These are phyloP conservation scores for Polypterus bichir DNA, from an alignment of 2,113 vertebrate species.

Conservation along the genomic window DNA sequence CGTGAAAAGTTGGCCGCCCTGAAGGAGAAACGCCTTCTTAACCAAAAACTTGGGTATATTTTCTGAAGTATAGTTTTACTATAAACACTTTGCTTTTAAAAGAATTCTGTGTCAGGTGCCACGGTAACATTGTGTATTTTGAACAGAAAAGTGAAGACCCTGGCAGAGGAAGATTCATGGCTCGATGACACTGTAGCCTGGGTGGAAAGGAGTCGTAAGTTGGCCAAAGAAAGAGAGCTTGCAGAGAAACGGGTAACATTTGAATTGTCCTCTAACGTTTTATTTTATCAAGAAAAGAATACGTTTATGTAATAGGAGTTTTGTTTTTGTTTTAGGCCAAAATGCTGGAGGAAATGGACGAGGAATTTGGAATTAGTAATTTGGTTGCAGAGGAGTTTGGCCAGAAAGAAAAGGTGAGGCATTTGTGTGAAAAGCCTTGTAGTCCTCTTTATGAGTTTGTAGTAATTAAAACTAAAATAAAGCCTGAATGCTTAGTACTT, in stretches of 20 bases:
- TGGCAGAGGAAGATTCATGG: slow-evolving; percentile 78
- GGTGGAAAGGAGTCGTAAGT: slow-evolving; percentile 70
- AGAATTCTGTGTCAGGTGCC: too few species aligned
- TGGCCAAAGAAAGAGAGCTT: slow-evolving; percentile 77
- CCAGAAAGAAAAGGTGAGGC: slow-evolving; percentile 49
- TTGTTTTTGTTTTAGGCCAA: slow-evolving; percentile 43
- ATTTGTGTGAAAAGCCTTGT: not conserved
- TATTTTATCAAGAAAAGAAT: too few species aligned
- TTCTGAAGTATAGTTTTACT: not conserved
- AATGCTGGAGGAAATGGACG: slow-evolving; percentile 82
- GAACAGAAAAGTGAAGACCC: slow-evolving; percentile 64
- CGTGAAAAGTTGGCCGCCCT: slow-evolving; percentile 72
- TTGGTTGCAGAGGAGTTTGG: slow-evolving; percentile 80
- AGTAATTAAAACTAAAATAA: too few species aligned
- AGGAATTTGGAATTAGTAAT: slow-evolving; percentile 80
- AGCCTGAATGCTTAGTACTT: too few species aligned
- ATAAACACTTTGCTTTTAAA: not conserved
- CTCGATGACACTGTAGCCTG: slow-evolving; percentile 71
- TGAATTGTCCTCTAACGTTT: not conserved
- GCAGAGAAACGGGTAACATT: slow-evolving; percentile 71
- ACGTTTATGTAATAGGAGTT: too few species aligned
- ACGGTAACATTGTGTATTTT: not conserved
- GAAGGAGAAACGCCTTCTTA: slow-evolving; percentile 76
- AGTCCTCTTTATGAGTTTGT: too few species aligned
- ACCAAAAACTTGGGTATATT: slow-evolving; percentile 67